Percentiles rank a stretch among this genome's conserved stretches.
phyloP scores from a whole-genome alignment of 2,888 invertebrate species.

The Amaurobius ferox region DNA sequence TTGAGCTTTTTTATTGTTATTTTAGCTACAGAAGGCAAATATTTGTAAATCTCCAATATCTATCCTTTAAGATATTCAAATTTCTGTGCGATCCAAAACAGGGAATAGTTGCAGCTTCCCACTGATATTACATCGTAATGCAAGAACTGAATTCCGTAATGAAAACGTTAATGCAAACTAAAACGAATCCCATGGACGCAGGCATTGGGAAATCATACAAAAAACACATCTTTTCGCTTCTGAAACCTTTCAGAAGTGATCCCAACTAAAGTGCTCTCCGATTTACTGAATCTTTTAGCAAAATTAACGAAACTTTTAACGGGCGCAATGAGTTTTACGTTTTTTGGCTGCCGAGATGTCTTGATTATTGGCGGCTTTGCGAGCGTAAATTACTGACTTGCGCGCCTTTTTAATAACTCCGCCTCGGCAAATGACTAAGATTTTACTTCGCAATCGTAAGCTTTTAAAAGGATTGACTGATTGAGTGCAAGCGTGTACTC shows the following conservation, averaged over 20 bases:
- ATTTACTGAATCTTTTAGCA: slow-evolving; percentile 60
- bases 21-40: too few relatives aligned
- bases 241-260: slow-evolving; percentile 49
- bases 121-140: slow-evolving; percentile 49
- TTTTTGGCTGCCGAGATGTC: slow-evolving; percentile 12
- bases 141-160: slow-evolving; percentile 39
- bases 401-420: slow-evolving; percentile 62
- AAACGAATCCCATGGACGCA: slow-evolving; percentile 28
- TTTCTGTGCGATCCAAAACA: too few relatives aligned
- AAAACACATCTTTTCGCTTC: slow-evolving; percentile 26
- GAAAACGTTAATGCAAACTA: slow-evolving; percentile 55
- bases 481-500: slow-evolving; percentile 21
- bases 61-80: neutral
- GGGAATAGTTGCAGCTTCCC: too few relatives aligned
- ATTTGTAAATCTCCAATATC: too few relatives aligned
- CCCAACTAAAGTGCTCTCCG: slow-evolving; percentile 62
- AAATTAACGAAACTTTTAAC: slow-evolving; percentile 72
- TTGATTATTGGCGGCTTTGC: slow-evolving; percentile 49
- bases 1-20: too few relatives aligned
- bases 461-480: slow-evolving; percentile 67
- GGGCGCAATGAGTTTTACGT: slow-evolving; percentile 32
- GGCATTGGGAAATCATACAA: slow-evolving; percentile 21
- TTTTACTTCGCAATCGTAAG: slow-evolving; percentile 60
- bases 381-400: slow-evolving; percentile 50
- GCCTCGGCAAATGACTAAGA: slow-evolving; percentile 48